Conservation (phyloP, 2,797 vertebrate genomes). For the Enteromius treurensis region DNA sequence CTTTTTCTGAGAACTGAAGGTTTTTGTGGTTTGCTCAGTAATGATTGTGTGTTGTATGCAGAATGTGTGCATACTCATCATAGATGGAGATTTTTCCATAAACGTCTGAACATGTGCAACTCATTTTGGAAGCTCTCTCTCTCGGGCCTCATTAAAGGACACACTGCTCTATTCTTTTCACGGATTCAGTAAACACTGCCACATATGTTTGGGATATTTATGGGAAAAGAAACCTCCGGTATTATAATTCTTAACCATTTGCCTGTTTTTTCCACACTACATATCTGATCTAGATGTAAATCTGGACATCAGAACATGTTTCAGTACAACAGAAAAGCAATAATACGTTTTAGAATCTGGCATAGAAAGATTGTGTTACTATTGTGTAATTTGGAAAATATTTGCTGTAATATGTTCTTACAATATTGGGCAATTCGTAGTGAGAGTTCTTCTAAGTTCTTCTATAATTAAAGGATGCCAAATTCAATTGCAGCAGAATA, state of each 20-base stretch:
- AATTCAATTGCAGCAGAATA: neutral
- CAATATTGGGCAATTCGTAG: neutral
- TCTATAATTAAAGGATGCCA: neutral
- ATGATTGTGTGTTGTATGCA: constrained; percentile 5
- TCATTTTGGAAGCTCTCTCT: constrained; percentile 6
- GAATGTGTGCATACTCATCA: neutral
- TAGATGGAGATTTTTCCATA: constrained; percentile 6
- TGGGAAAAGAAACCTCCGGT: constrained; percentile 9
- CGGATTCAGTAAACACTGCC: constrained; percentile 17
- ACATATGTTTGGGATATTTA: neutral
- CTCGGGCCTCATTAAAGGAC: neutral
- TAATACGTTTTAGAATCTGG: neutral
- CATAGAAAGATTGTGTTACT: neutral
- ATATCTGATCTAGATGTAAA: neutral
- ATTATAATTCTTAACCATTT: neutral
- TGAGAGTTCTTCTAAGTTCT: neutral
- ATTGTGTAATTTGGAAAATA: neutral
- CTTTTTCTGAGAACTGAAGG: neutral
- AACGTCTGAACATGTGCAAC: constrained; percentile 17
- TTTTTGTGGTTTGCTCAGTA: neutral
- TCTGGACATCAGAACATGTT: neutral
- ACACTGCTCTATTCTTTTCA: constrained; percentile 18
- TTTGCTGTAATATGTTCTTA: neutral
- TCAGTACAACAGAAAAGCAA: neutral
- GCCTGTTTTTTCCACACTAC: neutral